These are phyloP conservation scores for Caerostris darwini DNA, from an alignment of 1,140 invertebrate species.

Conservation along the genomic window DNA sequence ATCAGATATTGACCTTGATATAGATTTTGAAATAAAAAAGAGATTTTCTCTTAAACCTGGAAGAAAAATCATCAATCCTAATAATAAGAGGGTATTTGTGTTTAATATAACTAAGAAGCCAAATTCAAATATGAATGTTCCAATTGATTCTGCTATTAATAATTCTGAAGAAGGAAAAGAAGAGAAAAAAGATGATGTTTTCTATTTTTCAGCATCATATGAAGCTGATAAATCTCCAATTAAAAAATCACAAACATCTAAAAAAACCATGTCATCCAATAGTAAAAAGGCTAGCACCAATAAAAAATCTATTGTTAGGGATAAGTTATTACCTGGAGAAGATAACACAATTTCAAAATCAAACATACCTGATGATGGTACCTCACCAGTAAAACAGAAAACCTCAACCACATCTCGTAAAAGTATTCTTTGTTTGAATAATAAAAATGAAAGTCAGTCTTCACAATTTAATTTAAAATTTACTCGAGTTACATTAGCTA, in stretches of 20 bases:
- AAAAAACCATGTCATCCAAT: background rate
- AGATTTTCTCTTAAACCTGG: background rate
- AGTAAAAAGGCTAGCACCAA: background rate
- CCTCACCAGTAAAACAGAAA: background rate
- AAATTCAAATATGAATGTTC: background rate
- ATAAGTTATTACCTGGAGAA: background rate
- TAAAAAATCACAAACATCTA: background rate
- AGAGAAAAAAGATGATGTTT: background rate
- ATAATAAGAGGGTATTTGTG: background rate
- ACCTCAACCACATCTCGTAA: background rate
- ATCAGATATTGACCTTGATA: background rate
- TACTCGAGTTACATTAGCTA: background rate
- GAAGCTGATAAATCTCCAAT: background rate
- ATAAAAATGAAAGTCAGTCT: background rate
- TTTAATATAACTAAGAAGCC: background rate
- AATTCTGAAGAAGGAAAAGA: background rate
- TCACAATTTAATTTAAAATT: background rate
- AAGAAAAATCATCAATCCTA: slow-evolving; percentile 8
- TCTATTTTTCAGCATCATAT: background rate
- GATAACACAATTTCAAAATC: background rate
- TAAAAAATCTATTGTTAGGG: background rate
- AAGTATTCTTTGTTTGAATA: background rate
- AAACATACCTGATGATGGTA: background rate
- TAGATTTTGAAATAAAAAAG: background rate
- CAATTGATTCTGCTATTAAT: background rate